Conservation (phyloP, 2,113 vertebrate species). For the Phalacrocorax carbo region DNA sequence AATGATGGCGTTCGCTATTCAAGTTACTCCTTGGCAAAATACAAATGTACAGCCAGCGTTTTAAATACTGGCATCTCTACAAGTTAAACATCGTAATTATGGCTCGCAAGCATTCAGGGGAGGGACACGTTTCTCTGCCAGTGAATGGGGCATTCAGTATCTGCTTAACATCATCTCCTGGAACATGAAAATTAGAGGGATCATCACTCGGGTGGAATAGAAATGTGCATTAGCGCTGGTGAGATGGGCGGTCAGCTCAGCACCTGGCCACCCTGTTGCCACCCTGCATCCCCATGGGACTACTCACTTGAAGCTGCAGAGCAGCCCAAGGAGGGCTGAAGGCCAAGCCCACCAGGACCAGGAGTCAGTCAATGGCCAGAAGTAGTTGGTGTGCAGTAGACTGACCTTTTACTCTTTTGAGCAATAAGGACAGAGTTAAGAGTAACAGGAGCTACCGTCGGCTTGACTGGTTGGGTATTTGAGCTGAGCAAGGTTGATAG, state of each 20-base stretch:
- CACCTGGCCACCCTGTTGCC: not conserved
- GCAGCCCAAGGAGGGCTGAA: not conserved
- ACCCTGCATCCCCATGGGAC: rapidly evolving
- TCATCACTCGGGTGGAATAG: not conserved
- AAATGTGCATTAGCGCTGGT: not conserved
- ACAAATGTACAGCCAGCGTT: not conserved
- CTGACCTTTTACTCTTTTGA: rapidly evolving
- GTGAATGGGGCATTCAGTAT: not conserved
- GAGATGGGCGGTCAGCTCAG: not conserved
- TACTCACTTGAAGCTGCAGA: not conserved
- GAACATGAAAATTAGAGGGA: not conserved
- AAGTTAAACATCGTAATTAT: not conserved
- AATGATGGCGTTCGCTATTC: not conserved
- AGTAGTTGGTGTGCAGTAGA: not conserved
- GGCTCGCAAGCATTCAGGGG: not conserved
- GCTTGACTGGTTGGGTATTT: rapidly evolving
- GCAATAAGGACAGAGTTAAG: not conserved
- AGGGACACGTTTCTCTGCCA: not conserved
- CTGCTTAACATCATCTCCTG: not conserved
- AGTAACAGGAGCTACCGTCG: not conserved
- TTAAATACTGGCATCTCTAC: not conserved
- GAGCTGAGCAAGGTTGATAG: not conserved
- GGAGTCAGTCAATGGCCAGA: rapidly evolving
- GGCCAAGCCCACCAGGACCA: not conserved
- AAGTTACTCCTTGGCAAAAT: not conserved